These are phyloP conservation scores for Sceloporus tristichus DNA, from an alignment of 2,113 vertebrate genomes.

Conservation along the genomic window DNA sequence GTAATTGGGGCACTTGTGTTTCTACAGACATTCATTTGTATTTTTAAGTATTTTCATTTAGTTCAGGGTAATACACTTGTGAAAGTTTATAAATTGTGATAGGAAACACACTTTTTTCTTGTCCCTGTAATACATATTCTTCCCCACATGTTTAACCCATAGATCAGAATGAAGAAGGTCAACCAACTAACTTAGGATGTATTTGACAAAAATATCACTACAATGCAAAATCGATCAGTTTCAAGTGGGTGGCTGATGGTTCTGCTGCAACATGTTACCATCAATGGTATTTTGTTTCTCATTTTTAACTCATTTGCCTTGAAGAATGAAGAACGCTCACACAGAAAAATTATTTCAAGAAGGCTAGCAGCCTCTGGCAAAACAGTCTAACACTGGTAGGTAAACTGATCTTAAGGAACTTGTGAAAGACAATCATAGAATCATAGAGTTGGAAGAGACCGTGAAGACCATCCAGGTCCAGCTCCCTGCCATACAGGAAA, in stretches of 20 bases:
- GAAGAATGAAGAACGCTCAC: background rate
- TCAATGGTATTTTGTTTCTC: background rate
- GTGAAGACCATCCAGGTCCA: too few relatives aligned
- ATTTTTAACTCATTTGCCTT: background rate
- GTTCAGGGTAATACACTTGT: background rate
- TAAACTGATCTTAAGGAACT: background rate
- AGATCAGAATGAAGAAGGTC: background rate
- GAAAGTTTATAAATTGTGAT: background rate
- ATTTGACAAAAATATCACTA: background rate
- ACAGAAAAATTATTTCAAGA: background rate
- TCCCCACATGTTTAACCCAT: background rate
- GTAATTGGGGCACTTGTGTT: too few relatives aligned
- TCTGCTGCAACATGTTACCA: background rate
- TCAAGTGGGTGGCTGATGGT: background rate
- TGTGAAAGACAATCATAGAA: background rate
- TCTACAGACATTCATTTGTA: too few relatives aligned
- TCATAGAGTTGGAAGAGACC: too few relatives aligned
- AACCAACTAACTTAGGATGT: background rate
- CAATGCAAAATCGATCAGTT: background rate
- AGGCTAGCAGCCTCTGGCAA: background rate
- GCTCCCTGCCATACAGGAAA: too few relatives aligned
- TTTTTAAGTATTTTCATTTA: background rate
- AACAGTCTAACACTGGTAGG: background rate
- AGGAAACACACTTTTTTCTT: background rate
- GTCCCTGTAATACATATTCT: background rate